These are phyloP conservation scores for Tauraco erythrolophus DNA, from an alignment of 2,113 vertebrate genomes.

Conservation along the genomic window DNA sequence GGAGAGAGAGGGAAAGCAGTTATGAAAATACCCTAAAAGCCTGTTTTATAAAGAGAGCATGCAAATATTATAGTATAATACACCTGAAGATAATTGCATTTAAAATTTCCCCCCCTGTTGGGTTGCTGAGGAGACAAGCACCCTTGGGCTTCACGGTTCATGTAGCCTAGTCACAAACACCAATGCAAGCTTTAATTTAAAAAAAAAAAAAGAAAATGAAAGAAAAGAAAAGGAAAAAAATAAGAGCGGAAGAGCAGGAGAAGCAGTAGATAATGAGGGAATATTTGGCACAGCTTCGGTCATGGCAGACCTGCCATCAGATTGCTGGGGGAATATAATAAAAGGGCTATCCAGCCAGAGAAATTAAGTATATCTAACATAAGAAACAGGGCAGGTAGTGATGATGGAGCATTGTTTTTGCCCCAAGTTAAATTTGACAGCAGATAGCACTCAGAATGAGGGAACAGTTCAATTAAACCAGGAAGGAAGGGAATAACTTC, in stretches of 20 bases:
- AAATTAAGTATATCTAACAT: not conserved
- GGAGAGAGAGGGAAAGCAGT: not conserved
- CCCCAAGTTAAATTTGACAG: not conserved
- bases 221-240: no score
- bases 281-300: not conserved
- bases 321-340: not conserved
- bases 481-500: not conserved
- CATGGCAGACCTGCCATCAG: not conserved
- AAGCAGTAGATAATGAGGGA: not conserved
- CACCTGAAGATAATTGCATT: slow-evolving; percentile 44
- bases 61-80: not conserved
- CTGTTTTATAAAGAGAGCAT: not conserved
- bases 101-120: not conserved
- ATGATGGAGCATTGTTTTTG: not conserved
- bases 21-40: slow-evolving; percentile 37
- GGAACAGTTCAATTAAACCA: not conserved
- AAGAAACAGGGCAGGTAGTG: not conserved
- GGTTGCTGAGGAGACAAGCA: not conserved
- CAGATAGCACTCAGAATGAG: not conserved
- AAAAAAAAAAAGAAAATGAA: no score
- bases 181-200: not conserved
- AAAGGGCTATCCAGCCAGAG: not conserved
- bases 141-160: not conserved
- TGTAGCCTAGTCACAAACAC: not conserved
- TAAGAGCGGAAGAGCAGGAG: not conserved